Evolutionary conservation across 2,888 invertebrate species (phyloP), one percentile per base, ranked within the genome.

Genomic region (Morpho deidamia): DNA sequence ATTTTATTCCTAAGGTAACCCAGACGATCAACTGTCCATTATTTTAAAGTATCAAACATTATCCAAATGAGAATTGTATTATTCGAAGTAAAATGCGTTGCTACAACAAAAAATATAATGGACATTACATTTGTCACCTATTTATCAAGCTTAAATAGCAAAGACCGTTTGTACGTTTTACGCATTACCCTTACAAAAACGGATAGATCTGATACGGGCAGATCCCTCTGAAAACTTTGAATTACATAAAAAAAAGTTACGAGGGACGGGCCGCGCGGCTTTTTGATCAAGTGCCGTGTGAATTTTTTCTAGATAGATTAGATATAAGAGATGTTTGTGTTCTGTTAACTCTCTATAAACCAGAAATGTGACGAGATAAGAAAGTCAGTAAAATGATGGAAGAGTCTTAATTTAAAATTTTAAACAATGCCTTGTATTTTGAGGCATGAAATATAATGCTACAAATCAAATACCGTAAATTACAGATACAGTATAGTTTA

Each of bases 231-330:
- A 60, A 62, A 63, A 63, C 61, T 63, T 60, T 60, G 62, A 58
- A 61, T 63, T 58, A 56, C 55, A 55, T 53, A 48, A 61, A 61
- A 62, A n/a, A 63, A 63, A 58, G 62, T 61, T 58, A 60, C 60
- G 58, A 58, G 53, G 53, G 58, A 56, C 52, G 47, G 51, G 53
- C 50, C 56, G 54, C 51, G 14, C 42, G 49, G 49, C 42, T 49
- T 55, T n/a, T 54, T 55, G 56, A 55, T 50, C 48, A 56, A 55
- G 56, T 51, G 56, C 46, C 51, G 44, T 51, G 56, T 52, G 46
- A 58, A 51, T 56, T 23, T 23, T 51, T 48, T 48, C 48, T 44
- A 56, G 11, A 53, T 44, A 45, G 8, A 40, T 8, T 32, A 23
- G 38, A 41, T 53, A 51, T 23, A 38, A 47, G 51, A 46, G 38